Percentiles rank a stretch among this genome's conserved stretches.
These are phyloP conservation scores for Melanerpes aurifrons DNA, from an alignment of 2,113 vertebrate genomes.

Conservation along the genomic window DNA sequence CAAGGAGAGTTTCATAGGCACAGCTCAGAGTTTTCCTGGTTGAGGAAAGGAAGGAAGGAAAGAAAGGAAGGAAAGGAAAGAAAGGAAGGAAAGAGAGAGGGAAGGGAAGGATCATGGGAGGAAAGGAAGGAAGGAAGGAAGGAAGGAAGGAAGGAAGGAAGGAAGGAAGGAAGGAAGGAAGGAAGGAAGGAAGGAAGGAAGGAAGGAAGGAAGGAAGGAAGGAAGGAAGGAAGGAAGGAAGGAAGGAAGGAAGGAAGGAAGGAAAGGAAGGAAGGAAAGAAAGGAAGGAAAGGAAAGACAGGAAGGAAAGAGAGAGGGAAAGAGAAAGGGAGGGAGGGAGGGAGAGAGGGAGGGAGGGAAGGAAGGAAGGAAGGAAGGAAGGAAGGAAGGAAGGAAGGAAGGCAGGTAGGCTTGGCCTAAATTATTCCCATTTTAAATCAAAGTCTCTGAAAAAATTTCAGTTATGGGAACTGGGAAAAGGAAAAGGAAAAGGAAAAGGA, in stretches of 20 bases:
- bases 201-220: too few species aligned
- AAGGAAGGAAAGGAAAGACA: background rate
- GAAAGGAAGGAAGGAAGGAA: background rate
- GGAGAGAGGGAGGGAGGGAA: too few species aligned
- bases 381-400: background rate
- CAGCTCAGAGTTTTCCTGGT: background rate
- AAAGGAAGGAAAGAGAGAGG: background rate
- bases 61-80: too few species aligned
- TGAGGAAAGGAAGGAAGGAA: background rate
- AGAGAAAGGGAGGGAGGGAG: too few species aligned
- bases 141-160: background rate
- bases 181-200: too few species aligned
- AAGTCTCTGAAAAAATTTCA: background rate
- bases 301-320: too few species aligned
- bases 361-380: too few species aligned
- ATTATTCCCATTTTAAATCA: background rate
- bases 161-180: background rate
- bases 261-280: too few species aligned
- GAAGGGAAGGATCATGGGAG: background rate
- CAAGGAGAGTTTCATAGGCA: background rate
- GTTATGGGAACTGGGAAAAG: background rate
- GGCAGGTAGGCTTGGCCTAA: background rate
- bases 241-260: too few species aligned
- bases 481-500: background rate
- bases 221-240: background rate